A percentile compares a stretch with the other conserved stretches of the same genome.
Evolutionary conservation across 2,797 vertebrate genomes (phyloP).

Genomic region (Oreonectes daqikongensis): DNA sequence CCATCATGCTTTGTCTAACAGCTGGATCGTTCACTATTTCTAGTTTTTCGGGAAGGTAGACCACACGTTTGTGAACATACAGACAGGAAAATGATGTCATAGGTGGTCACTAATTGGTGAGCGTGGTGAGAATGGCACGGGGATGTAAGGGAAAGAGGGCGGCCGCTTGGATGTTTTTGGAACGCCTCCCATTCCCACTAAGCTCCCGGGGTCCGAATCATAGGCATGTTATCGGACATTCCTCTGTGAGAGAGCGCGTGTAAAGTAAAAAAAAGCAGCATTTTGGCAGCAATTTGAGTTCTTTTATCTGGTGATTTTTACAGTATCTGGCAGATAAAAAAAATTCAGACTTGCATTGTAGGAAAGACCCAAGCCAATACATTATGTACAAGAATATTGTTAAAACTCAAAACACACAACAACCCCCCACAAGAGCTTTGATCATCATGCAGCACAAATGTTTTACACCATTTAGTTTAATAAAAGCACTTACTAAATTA

Average conservation of each 20-base stretch:
- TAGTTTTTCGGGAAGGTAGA: too few species aligned
- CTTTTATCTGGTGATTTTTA: background rate
- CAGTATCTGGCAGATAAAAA: background rate
- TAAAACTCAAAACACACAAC: background rate
- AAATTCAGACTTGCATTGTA: background rate
- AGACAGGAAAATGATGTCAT: conserved; percentile 74
- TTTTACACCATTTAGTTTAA: too few species aligned
- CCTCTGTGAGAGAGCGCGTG: background rate
- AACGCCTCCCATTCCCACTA: conserved; percentile 20
- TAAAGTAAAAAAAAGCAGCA: too few species aligned
- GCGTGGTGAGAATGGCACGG: conserved; percentile 63
- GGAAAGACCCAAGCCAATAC: too few species aligned
- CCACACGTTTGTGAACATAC: conserved; percentile 71
- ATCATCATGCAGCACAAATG: too few species aligned
- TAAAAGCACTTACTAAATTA: conserved; percentile 65
- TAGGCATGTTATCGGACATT: conserved; percentile 31
- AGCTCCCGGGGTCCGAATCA: conserved; percentile 37
- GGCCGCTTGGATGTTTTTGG: conserved; percentile 19
- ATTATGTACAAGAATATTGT: background rate
- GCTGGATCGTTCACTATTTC: conserved; percentile 70
- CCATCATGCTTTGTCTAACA: conserved; percentile 82
- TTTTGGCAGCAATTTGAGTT: too few species aligned
- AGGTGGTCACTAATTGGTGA: conserved; percentile 69
- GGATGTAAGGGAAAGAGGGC: conserved; percentile 62
- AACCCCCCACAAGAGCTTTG: background rate